Evolutionary conservation across 2,113 vertebrate genomes (phyloP), one percentile per base, ranked within the genome.

Genomic region (Dasyprocta punctata): DNA sequence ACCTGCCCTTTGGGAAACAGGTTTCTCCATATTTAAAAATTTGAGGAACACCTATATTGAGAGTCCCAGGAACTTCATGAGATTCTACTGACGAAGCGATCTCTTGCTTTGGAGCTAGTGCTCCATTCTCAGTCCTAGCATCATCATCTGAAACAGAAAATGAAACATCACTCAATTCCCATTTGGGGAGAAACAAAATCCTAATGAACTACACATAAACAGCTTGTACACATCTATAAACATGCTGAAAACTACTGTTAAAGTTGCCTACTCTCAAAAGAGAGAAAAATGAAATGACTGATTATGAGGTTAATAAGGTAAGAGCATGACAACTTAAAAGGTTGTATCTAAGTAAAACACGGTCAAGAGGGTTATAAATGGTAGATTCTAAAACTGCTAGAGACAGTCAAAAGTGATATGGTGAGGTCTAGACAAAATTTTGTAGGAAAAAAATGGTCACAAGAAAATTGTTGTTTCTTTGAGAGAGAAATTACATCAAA

Each of bases 11-110:
- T 81, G 98, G 97, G 49, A 97, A 98, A 92, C 98, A 98, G 82
- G 97, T 86, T 97, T 98, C 98, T 97, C 98, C 98, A 8, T 98
- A 98, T 95, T 98, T 98, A 96, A 97, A 98, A 88, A 97, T 97
- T 1, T 98, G 98, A 94, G 98, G 96, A 91, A 97, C 98, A 83
- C 97, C 97, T 95, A 98, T 94, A 86, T 92, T 97, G 5, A 98
- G 90, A 86, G 96, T 65, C 22, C 97, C 92, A 67, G 98, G 94
- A 90, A 80, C 97, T 90, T 97, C 97, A 7, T 97, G 97, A 80
- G 97, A 92, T 89, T 94, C 97, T 80, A 44, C 90, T 11, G 95
- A 90, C 7, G 96, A 97, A 84, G 98, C 54, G n/a, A 94, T 61
- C 88, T 98, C 98, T 91, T 97, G 97, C 83, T 97, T 98, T 92